Conservation (phyloP, 2,797 vertebrate species). For the Synanceia verrucosa region DNA sequence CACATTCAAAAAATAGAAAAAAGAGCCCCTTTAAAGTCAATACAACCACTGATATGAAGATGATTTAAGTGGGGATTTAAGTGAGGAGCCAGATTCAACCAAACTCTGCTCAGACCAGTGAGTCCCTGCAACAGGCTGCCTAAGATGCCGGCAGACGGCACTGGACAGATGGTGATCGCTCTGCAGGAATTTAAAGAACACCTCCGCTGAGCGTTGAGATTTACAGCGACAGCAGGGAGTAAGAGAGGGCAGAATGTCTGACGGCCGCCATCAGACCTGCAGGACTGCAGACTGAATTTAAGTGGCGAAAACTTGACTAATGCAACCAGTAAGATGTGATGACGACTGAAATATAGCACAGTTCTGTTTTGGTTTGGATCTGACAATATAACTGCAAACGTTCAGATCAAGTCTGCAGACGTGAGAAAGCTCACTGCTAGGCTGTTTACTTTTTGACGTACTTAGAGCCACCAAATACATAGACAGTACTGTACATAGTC, state of each 20-base stretch:
- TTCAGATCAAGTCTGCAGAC: background rate
- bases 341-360: conserved; percentile 2
- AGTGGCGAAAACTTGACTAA: background rate
- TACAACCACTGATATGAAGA: background rate
- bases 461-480: background rate
- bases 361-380: conserved; percentile 5
- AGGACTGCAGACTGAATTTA: background rate
- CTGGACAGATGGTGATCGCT: conserved; percentile 52
- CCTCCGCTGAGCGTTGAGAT: conserved; percentile 31
- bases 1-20: background rate
- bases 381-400: background rate
- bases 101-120: background rate
- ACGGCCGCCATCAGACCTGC: background rate
- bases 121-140: conserved; percentile 18
- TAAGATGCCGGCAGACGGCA: conserved; percentile 26
- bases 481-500: background rate
- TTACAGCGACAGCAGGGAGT: conserved; percentile 30
- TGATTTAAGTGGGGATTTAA: conserved; percentile 22
- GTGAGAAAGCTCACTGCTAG: background rate
- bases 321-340: background rate
- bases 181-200: conserved; percentile 40
- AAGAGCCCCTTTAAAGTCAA: background rate
- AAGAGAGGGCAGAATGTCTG: conserved; percentile 1
- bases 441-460: background rate
- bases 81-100: conserved; percentile 16